Conservation (phyloP, 2,888 invertebrate genomes). For the Ditylenchus weischeri region DNA sequence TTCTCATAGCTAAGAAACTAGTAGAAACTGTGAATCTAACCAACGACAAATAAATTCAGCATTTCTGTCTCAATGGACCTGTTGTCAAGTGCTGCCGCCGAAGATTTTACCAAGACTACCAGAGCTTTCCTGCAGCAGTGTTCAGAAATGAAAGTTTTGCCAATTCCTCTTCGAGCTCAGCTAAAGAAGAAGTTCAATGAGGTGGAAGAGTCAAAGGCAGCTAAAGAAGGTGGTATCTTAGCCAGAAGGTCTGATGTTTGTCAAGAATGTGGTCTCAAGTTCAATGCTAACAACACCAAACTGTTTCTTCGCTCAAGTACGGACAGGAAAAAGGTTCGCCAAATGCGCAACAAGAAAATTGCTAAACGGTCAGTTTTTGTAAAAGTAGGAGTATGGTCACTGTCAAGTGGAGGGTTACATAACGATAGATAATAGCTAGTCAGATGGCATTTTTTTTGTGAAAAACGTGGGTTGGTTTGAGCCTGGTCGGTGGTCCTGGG, state of each 20-base stretch:
- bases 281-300: background rate
- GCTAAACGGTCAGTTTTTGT: background rate
- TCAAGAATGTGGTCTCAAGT: conserved; percentile 11
- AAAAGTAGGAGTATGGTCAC: background rate
- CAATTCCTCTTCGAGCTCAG: conserved; percentile 12
- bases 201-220: background rate
- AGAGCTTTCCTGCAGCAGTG: conserved; percentile 1
- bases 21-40: too few relatives aligned
- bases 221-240: background rate
- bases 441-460: background rate
- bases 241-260: conserved; percentile 1
- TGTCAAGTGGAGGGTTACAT: too few relatives aligned
- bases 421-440: too few relatives aligned
- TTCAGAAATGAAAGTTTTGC: background rate
- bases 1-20: too few relatives aligned
- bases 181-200: conserved; percentile 3
- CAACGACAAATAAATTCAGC: too few relatives aligned
- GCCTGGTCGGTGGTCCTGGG: too few relatives aligned
- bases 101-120: background rate
- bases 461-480: too few relatives aligned
- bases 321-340: background rate
- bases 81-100: background rate
- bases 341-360: background rate
- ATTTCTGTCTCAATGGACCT: background rate
- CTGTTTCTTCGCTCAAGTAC: background rate